A percentile compares a stretch with the other conserved stretches of the same genome.
phyloP scores from a whole-genome alignment of 2,113 vertebrate genomes.

The Panurus biarmicus region DNA sequence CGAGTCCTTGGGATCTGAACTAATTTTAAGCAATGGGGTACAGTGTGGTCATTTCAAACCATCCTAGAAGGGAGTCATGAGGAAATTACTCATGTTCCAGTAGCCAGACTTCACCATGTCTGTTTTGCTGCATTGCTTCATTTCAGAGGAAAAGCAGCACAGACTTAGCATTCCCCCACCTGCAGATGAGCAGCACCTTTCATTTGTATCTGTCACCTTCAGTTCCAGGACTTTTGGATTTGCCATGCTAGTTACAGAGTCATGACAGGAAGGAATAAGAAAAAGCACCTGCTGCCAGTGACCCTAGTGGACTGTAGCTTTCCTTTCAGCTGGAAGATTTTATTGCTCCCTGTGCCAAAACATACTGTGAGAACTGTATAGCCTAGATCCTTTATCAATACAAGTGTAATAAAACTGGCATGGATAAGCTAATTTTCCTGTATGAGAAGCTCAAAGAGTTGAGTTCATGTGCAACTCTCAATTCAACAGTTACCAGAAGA shows the following conservation, averaged over 20 bases:
- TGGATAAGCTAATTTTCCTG: background rate
- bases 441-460: background rate
- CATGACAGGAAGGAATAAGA: background rate
- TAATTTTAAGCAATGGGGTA: background rate
- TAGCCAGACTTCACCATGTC: background rate
- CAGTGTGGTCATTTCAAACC: background rate
- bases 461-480: background rate
- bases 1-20: background rate
- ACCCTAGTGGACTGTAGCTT: background rate
- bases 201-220: background rate
- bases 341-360: background rate
- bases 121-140: background rate
- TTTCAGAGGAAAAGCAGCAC: background rate
- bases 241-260: background rate
- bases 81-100: background rate
- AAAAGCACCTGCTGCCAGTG: background rate
- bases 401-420: background rate
- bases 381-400: background rate
- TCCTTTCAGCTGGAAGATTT: background rate
- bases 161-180: background rate
- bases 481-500: background rate
- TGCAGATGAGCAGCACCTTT: background rate
- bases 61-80: background rate
- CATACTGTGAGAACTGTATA: background rate
- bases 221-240: background rate